These are phyloP conservation scores for Asarcornis scutulata DNA, from an alignment of 2,113 vertebrate species.

Conservation along the genomic window DNA sequence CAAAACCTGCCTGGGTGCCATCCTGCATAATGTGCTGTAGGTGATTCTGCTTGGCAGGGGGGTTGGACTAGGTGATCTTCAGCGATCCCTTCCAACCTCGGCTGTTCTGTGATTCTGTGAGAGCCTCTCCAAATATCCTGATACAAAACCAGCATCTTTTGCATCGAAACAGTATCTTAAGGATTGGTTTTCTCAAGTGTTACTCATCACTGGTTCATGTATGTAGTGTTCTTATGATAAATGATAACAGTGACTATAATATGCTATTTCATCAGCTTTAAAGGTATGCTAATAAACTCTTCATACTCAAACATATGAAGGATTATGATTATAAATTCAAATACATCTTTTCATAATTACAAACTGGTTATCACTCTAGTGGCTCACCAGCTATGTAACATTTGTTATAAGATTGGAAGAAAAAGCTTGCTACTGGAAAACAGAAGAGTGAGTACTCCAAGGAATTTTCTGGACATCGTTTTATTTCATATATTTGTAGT, in stretches of 20 bases:
- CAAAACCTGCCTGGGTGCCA: no score
- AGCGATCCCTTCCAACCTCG: no score
- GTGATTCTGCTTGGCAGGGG: no score
- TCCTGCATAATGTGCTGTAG: no score
- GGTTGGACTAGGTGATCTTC: no score
- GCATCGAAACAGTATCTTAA: neutral
- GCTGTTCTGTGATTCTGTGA: no score
- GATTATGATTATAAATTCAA: slow-evolving; percentile 32
- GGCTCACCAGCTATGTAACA: neutral
- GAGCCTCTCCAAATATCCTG: neutral
- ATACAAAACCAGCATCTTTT: neutral
- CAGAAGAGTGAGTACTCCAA: neutral
- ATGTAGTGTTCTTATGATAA: neutral
- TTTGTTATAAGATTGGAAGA: neutral
- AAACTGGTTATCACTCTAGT: neutral
- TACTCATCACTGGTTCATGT: neutral
- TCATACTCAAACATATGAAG: neutral
- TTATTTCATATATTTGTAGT: neutral
- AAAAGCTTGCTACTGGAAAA: neutral
- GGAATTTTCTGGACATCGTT: neutral
- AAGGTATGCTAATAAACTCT: neutral
- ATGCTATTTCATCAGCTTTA: neutral
- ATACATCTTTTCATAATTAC: neutral
- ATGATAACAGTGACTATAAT: neutral
- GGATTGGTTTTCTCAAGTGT: neutral